Percentiles rank a stretch among this genome's conserved stretches.
phyloP scores from a whole-genome alignment of 2,888 invertebrate genomes.

The Synergus itoensis region DNA sequence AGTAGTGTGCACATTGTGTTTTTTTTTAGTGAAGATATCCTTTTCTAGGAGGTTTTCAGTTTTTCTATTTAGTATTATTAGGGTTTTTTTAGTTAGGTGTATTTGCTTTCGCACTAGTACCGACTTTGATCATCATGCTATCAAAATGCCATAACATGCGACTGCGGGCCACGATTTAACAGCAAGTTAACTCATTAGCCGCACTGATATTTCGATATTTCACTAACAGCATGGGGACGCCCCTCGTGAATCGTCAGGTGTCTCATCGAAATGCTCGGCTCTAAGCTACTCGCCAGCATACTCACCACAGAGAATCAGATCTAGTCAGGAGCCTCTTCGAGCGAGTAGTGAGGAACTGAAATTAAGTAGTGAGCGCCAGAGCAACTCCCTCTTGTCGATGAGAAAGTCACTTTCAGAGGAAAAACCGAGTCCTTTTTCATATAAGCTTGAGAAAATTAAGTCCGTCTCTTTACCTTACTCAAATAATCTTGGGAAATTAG shows the following conservation, averaged over 20 bases:
- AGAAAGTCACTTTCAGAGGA: conserved; percentile 65
- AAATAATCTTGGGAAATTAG: conserved; percentile 57
- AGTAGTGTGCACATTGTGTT: conserved; percentile 21
- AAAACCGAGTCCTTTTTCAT: conserved; percentile 62
- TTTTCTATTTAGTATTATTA: not conserved
- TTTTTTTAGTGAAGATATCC: not conserved
- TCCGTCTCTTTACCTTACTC: conserved; percentile 70
- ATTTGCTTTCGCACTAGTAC: conserved; percentile 19
- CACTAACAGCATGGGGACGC: conserved; percentile 84
- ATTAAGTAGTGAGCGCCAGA: conserved; percentile 58
- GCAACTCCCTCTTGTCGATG: conserved; percentile 58
- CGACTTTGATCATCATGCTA: not conserved
- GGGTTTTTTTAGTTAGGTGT: not conserved
- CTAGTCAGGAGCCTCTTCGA: conserved; percentile 62
- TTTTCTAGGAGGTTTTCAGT: not conserved
- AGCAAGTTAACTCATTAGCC: conserved; percentile 42
- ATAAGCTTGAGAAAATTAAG: conserved; percentile 68
- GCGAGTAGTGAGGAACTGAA: conserved; percentile 64
- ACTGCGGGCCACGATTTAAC: conserved; percentile 55
- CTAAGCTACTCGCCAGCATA: conserved; percentile 67
- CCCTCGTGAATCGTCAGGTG: conserved; percentile 65
- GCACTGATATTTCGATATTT: conserved; percentile 72
- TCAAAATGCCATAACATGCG: conserved; percentile 59
- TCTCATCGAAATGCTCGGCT: conserved; percentile 64
- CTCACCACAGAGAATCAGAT: conserved; percentile 63